These are phyloP conservation scores for Drosophila sproati DNA, from an alignment of 1,140 invertebrate genomes.

Conservation along the genomic window DNA sequence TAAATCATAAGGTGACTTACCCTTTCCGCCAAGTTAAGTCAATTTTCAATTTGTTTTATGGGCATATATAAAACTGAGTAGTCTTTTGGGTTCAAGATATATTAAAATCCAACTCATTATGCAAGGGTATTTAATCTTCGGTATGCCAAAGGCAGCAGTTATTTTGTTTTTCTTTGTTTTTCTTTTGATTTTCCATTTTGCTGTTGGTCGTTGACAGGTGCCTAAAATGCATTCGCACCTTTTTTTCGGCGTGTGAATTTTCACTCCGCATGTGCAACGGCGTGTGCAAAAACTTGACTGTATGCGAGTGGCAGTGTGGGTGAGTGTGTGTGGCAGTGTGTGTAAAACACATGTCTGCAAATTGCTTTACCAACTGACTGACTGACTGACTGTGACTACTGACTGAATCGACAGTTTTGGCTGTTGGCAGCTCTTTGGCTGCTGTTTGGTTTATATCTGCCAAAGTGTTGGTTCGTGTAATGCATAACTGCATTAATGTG, in stretches of 20 bases:
- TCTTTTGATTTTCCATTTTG: constrained; percentile 5
- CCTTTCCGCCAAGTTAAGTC: too few species aligned
- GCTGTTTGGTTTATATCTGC: constrained; percentile 75
- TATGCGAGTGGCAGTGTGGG: background rate
- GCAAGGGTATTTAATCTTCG: background rate
- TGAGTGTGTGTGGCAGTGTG: constrained; percentile 10
- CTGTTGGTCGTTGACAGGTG: constrained; percentile 36
- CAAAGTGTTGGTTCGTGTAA: constrained; percentile 56
- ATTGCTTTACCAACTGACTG: constrained; percentile 80
- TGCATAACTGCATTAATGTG: constrained; percentile 76
- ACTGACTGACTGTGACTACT: constrained; percentile 56
- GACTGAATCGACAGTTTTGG: constrained; percentile 47
- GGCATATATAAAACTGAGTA: too few species aligned
- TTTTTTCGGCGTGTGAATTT: constrained; percentile 46
- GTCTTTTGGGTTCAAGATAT: too few species aligned
- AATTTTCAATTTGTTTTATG: too few species aligned
- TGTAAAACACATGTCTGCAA: constrained; percentile 72
- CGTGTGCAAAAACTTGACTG: constrained; percentile 10
- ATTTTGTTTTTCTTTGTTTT: constrained; percentile 1
- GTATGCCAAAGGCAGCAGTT: background rate
- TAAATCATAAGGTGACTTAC: too few species aligned
- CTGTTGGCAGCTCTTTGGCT: constrained; percentile 36
- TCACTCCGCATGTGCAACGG: constrained; percentile 29
- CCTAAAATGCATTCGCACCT: constrained; percentile 63
- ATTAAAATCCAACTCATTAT: too few species aligned